Conservation (phyloP, 1,140 invertebrate genomes). For the Drosophila subobscura region DNA sequence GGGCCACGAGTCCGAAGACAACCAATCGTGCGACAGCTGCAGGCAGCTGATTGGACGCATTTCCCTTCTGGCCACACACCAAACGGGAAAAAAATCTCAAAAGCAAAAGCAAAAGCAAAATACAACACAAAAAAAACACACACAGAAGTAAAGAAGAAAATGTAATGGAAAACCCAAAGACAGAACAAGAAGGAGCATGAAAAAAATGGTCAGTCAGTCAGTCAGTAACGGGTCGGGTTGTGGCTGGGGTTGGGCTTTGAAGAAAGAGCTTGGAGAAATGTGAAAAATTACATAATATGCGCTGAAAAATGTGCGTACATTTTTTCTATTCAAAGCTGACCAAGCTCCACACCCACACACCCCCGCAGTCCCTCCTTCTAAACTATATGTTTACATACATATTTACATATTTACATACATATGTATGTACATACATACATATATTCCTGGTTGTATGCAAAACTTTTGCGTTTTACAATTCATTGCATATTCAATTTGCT, state of each 20-base stretch:
- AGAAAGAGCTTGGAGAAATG: slow-evolving; percentile 55
- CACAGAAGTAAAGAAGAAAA: slow-evolving; percentile 2
- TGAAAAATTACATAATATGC: slow-evolving; percentile 82
- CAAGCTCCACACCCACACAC: slow-evolving; percentile 31
- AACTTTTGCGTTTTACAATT: slow-evolving; percentile 82
- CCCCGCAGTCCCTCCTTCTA: not conserved
- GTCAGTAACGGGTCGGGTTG: slow-evolving; percentile 2
- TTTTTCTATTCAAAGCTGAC: slow-evolving; percentile 69
- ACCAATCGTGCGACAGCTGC: slow-evolving; percentile 69
- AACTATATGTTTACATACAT: too few species aligned
- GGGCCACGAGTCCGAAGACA: slow-evolving; percentile 52
- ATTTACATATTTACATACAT: not conserved
- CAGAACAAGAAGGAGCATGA: slow-evolving; percentile 12
- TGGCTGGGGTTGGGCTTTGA: not conserved
- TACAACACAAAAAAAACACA: not conserved
- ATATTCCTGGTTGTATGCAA: slow-evolving; percentile 69
- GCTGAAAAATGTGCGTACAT: slow-evolving; percentile 79
- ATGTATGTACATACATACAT: slow-evolving; percentile 8
- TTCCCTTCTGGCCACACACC: slow-evolving; percentile 25
- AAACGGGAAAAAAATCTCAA: not conserved
- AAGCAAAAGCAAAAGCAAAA: not conserved
- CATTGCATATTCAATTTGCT: slow-evolving; percentile 82
- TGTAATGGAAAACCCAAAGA: slow-evolving; percentile 18
- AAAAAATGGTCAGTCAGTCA: slow-evolving; percentile 30
- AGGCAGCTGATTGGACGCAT: slow-evolving; percentile 78